Conservation (phyloP, 2,113 vertebrate genomes). For the Dipodomys spectabilis region DNA sequence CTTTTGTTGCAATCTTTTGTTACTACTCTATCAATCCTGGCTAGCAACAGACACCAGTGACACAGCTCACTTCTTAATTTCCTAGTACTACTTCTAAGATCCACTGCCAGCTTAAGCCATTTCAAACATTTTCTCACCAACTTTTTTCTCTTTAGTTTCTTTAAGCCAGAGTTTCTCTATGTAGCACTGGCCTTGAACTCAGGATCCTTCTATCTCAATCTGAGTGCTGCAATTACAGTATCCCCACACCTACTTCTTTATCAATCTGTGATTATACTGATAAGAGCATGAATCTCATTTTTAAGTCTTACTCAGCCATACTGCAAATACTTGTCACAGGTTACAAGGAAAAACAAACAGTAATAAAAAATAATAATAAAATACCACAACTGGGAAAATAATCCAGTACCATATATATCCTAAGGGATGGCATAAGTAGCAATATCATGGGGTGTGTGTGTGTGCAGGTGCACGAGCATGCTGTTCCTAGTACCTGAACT, state of each 20-base stretch:
- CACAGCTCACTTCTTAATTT: not conserved
- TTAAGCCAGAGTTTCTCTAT: not conserved
- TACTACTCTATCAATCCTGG: not conserved
- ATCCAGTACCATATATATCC: not conserved
- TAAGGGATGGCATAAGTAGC: not conserved
- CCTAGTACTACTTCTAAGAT: not conserved
- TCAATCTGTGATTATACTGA: not conserved
- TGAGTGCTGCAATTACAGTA: not conserved
- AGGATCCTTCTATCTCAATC: not conserved
- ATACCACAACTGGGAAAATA: not conserved
- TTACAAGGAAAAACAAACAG: slow-evolving; percentile 18
- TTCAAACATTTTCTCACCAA: not conserved
- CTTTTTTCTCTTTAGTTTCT: not conserved
- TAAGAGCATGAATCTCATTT: not conserved
- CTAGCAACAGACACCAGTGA: not conserved
- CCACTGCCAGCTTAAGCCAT: not conserved
- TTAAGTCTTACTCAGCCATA: not conserved
- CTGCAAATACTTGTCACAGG: not conserved
- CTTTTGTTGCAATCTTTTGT: not conserved
- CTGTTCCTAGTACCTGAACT: too few species aligned
- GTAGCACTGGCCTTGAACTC: not conserved
- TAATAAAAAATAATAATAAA: not conserved
- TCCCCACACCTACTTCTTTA: not conserved
- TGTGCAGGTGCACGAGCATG: too few species aligned
- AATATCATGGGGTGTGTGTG: not conserved